Base-by-base conservation (phyloP, 1,140 invertebrate species). In the Harpegnathos saltator region DNA sequence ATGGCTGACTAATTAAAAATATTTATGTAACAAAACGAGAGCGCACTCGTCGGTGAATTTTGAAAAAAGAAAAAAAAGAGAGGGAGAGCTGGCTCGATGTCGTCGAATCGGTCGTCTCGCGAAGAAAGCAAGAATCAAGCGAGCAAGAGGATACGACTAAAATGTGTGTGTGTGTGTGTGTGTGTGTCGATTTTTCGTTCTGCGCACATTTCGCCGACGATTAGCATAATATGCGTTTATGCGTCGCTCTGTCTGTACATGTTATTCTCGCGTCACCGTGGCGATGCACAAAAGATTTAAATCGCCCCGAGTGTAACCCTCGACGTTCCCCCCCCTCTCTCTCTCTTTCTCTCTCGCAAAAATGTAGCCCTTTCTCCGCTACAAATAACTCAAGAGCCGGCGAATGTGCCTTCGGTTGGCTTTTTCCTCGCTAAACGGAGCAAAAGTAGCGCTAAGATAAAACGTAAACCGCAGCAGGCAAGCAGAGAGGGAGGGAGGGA, bases 401-500 rank as follows among this genome's bases (percentile, higher is more conserved):
- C 74, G 19, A 56, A 77, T 56, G 29, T 48, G 62, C 66, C 66
- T 77, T 77, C 62, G 50, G 74, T 56, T 77, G 50, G 74, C 74
- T 77, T 77, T 77, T 77, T 66, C 74, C 62, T 77, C 62, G 66
- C 66, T 77, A 77, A 77, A 77, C 74, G 62, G 62, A 77, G 66
- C 62, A 58, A 33, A 66, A 77, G 74, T 66, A 77, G 74, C 48
- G 33, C 29, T 9, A 61, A 68, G 63, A 19, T 68, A 69, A 78
- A 63, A 56, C 63, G 48, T 38, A 54, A 29, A 66, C 61, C 52
- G 26, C n/a, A n/a, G n/a, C n/a, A n/a, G n/a, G n/a, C n/a, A 69
- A 80, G 52, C 48, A 44, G 38, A 44, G 0, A 4, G 38, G 38
- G 38, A 9, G 38, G 7, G 38, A 0, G 38, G 11, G 38, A 44